Conservation (phyloP, 2,113 vertebrate genomes). For the Oophaga pumilio region DNA sequence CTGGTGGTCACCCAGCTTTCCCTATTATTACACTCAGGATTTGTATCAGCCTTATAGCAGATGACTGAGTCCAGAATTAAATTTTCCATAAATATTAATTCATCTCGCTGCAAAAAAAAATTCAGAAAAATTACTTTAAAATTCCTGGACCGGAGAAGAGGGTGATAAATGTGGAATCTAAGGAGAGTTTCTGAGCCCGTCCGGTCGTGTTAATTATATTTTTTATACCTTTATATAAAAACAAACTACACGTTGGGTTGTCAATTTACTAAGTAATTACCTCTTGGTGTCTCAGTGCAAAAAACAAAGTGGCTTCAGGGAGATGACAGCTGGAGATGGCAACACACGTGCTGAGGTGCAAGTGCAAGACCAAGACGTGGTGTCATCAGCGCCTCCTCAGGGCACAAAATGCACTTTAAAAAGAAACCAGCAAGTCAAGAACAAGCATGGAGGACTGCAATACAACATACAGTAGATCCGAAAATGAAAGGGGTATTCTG, state of each 20-base stretch:
- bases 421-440: conserved; percentile 50
- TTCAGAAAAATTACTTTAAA: too few species aligned
- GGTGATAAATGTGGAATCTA: neutral
- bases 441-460: conserved; percentile 54
- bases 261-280: neutral
- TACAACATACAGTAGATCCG: neutral
- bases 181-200: neutral
- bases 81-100: too few species aligned
- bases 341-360: conserved; percentile 54
- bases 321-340: neutral
- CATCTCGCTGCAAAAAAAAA: too few species aligned
- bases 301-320: neutral
- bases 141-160: too few species aligned
- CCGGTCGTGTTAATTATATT: neutral
- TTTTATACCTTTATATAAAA: neutral
- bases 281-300: neutral
- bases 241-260: neutral
- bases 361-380: conserved; percentile 63
- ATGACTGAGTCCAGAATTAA: too few species aligned
- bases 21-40: neutral
- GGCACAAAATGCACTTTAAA: conserved; percentile 60
- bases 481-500: too few species aligned
- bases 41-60: too few species aligned
- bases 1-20: neutral
- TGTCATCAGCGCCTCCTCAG: conserved; percentile 76